Conservation (phyloP, 1,140 invertebrate genomes). For the Laodelphax striatellus region DNA sequence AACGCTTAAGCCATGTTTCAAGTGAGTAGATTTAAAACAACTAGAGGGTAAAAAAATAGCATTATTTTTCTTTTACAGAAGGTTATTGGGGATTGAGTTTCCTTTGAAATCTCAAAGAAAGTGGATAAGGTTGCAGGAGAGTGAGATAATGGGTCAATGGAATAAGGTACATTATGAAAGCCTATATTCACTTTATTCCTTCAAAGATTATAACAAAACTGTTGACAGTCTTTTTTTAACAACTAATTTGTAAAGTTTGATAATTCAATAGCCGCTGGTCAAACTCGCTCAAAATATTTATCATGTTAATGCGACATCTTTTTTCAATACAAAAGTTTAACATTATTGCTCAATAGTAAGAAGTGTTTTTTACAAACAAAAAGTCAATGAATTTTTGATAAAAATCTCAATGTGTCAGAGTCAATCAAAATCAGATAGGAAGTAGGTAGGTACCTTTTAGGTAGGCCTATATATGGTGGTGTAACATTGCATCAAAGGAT, state of each 20-base stretch:
- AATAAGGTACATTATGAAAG: constrained; percentile 7
- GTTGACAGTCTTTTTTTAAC: constrained; percentile 24
- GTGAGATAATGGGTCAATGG: no score
- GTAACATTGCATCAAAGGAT: not conserved
- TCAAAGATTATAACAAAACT: constrained; percentile 24
- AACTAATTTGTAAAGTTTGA: constrained; percentile 22
- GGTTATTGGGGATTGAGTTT: no score
- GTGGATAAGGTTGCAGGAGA: no score
- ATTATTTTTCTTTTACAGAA: no score
- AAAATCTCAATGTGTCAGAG: not conserved
- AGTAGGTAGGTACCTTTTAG: no score
- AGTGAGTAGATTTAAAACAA: no score
- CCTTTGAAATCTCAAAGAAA: no score
- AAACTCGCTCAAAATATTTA: constrained; percentile 8
- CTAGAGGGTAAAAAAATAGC: no score
- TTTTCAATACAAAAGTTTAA: not conserved
- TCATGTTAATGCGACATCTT: no score
- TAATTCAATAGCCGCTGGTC: constrained; percentile 16
- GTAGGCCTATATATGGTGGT: not conserved
- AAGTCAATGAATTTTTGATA: not conserved
- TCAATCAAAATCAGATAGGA: no score
- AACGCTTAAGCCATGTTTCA: no score
- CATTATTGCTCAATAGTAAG: not conserved
- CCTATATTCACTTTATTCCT: constrained; percentile 23
- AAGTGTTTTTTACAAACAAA: constrained; percentile 2